phyloP scores from a whole-genome alignment of 1,140 invertebrate genomes.

The Phymorhynchus buccinoides region DNA sequence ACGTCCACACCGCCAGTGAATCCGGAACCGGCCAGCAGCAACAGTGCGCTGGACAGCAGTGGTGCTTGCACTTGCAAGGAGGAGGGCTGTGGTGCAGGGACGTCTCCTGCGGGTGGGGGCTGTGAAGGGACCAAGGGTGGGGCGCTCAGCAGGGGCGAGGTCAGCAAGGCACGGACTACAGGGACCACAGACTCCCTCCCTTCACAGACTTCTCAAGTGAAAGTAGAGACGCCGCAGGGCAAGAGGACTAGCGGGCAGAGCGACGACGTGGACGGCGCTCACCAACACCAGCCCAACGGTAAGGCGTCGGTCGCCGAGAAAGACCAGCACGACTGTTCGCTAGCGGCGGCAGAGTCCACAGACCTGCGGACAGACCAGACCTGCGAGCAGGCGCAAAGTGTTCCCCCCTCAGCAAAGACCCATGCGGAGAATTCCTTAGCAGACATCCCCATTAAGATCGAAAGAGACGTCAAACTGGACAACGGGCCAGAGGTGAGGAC shows the following conservation, averaged over 20 bases:
- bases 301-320: slow-evolving; percentile 23
- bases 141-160: not conserved
- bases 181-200: slow-evolving; percentile 9
- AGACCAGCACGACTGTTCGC: slow-evolving; percentile 13
- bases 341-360: slow-evolving; percentile 25
- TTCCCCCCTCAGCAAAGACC: not conserved
- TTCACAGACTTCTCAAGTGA: not conserved
- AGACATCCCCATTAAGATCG: slow-evolving; percentile 11
- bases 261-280: slow-evolving; percentile 21
- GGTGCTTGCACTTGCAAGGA: not conserved
- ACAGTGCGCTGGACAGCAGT: slow-evolving; percentile 25
- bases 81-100: slow-evolving; percentile 7
- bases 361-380: slow-evolving; percentile 34
- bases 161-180: slow-evolving; percentile 25
- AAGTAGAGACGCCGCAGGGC: slow-evolving; percentile 20
- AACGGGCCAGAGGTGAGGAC: slow-evolving; percentile 1
- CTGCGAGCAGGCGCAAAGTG: slow-evolving; percentile 18
- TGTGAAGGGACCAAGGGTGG: not conserved
- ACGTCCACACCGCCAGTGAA: slow-evolving; percentile 7
- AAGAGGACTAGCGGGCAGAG: slow-evolving; percentile 8
- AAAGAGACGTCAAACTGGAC: not conserved
- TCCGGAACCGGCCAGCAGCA: slow-evolving; percentile 32
- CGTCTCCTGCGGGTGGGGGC: not conserved
- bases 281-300: slow-evolving; percentile 18
- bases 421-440: not conserved